Base-by-base conservation (phyloP, 1,140 invertebrate species). In the Mesaphorura yosii region DNA sequence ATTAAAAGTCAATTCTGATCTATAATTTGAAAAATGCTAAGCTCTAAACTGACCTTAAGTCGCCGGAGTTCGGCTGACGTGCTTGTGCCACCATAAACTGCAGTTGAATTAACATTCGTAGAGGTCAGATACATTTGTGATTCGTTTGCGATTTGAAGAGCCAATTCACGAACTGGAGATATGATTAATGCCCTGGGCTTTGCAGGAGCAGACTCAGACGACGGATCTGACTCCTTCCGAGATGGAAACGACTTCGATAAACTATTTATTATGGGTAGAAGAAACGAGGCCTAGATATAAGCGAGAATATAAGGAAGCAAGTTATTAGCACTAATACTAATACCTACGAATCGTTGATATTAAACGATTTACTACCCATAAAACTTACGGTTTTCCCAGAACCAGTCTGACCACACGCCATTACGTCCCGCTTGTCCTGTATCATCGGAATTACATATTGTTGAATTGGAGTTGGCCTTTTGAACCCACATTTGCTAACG, bases 381-480 rank as follows among this genome's bases (percentile, higher is more conserved):
- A 10, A 15, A 25, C 68, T 70, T 69, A 78, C 77, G 15, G 90
- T 95, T 77, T 98, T 98, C 29, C 94, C 94, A 1, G 90, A 95
- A 0, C 94, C 94, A 34, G 94, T 98, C 70, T 97, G 92, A 0
- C 93, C 92, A 69, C 93, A 97, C 0, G 82, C 91, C 91, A 98
- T 97, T 7, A 98, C 63, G 73, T 98, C 92, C 41, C 88, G 69
- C 3, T 81, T 80, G 0, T 53, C 70, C 65, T 81, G 68, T 37
- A 97, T 81, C 15, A 87, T 82, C 0, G 93, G 91, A 40, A 97
- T 82, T 0, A 88, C 79, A 58, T 85, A 73, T 64, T 93, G 92
- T 66, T 98, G 94, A 28, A 98, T 83, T 0, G 93, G 92, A 0
- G 93, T 97, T 0, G 92, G 90, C 61, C 79, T 83, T 1, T 62